phyloP scores from a whole-genome alignment of 2,888 invertebrate species.

The Tenthredo amoena region DNA sequence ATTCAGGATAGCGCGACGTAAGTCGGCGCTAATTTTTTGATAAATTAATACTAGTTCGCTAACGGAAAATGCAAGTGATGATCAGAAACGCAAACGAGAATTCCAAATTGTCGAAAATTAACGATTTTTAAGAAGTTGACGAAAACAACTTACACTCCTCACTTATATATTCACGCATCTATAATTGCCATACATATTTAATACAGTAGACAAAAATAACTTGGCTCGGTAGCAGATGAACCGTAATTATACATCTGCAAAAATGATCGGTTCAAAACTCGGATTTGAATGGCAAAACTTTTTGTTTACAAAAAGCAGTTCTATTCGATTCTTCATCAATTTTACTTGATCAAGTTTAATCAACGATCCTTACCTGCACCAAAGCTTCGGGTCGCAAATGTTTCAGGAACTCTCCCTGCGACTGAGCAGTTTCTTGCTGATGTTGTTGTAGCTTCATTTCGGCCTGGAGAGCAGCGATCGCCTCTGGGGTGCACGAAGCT shows the following conservation, averaged over 20 bases:
- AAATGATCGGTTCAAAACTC: too few relatives aligned
- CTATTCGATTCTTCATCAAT: neutral
- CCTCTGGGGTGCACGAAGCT: constrained; percentile 83
- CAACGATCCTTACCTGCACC: constrained; percentile 82
- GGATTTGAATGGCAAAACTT: too few relatives aligned
- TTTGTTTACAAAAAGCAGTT: too few relatives aligned
- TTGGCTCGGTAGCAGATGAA: neutral
- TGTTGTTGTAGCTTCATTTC: constrained; percentile 81
- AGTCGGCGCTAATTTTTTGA: neutral
- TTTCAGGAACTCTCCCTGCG: constrained; percentile 81
- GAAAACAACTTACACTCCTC: neutral
- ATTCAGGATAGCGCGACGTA: neutral
- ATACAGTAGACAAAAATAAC: neutral
- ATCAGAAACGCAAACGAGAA: neutral
- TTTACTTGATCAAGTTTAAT: neutral
- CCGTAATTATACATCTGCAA: neutral
- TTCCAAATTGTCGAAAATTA: neutral
- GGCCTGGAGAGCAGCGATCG: constrained; percentile 74
- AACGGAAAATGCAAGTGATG: neutral
- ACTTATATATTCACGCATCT: neutral
- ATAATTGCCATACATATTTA: neutral
- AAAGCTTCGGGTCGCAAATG: constrained; percentile 83
- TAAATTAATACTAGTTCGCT: constrained; percentile 2
- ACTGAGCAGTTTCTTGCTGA: constrained; percentile 86
- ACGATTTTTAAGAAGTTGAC: neutral